These are phyloP conservation scores for Gymnorhina tibicen DNA, from an alignment of 2,113 vertebrate genomes.

Conservation along the genomic window DNA sequence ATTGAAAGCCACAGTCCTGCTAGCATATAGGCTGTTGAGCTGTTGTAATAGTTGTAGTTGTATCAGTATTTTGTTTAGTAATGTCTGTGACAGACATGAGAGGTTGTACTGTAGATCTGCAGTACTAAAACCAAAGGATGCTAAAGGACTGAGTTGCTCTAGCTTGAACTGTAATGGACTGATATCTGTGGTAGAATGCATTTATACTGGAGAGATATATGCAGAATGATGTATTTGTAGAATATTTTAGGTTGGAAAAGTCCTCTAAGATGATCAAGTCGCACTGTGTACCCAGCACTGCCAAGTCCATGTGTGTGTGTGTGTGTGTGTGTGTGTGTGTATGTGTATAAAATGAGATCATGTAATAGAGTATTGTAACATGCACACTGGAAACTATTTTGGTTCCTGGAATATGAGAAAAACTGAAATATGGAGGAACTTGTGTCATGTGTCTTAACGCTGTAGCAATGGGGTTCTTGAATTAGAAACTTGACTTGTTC, in stretches of 20 bases:
- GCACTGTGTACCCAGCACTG: background rate
- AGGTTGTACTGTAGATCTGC: background rate
- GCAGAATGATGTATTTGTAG: background rate
- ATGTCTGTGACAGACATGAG: background rate
- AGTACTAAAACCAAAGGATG: background rate
- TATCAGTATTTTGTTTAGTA: background rate
- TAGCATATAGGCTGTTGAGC: background rate
- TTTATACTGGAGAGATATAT: background rate
- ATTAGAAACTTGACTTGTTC: background rate
- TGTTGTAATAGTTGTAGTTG: background rate
- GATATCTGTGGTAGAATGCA: background rate
- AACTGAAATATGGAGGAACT: background rate
- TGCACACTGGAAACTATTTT: background rate
- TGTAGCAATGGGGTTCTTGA: background rate
- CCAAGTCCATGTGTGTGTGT: background rate
- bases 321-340: accelerated
- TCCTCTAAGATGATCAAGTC: background rate
- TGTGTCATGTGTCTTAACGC: background rate
- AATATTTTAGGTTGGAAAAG: background rate
- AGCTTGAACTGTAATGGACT: background rate
- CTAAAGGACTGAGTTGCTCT: background rate
- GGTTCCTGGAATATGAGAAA: background rate
- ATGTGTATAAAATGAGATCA: background rate
- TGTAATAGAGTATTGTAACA: background rate
- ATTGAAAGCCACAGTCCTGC: background rate